These are phyloP conservation scores for Cotesia chilonis DNA, from an alignment of 1,140 invertebrate genomes.

Conservation along the genomic window DNA sequence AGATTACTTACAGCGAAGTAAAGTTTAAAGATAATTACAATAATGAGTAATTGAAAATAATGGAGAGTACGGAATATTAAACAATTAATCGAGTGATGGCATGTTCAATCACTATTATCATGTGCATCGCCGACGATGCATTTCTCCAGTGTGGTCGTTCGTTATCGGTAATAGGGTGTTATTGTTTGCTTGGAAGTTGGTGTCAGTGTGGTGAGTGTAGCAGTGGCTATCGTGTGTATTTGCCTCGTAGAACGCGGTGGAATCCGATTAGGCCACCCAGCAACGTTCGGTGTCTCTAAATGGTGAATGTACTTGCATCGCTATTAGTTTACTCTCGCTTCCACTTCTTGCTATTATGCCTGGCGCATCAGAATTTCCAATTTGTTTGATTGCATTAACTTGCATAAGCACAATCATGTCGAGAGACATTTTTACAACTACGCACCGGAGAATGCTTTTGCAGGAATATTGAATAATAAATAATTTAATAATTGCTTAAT, in stretches of 20 bases:
- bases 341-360: background rate
- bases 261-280: constrained; percentile 25
- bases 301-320: constrained; percentile 5
- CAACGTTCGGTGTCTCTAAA: constrained; percentile 3
- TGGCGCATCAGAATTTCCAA: background rate
- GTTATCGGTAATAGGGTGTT: constrained; percentile 26
- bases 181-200: constrained; percentile 16
- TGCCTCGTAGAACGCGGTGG: background rate
- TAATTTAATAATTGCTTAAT: too few relatives aligned
- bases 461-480: too few relatives aligned
- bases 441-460: too few relatives aligned
- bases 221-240: background rate
- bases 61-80: constrained; percentile 8
- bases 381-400: constrained; percentile 2
- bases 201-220: background rate
- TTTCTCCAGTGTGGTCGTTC: constrained; percentile 19
- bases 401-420: too few relatives aligned
- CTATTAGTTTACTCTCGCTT: background rate
- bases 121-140: constrained; percentile 9
- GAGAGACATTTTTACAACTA: too few relatives aligned
- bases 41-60: too few relatives aligned
- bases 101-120: constrained; percentile 16
- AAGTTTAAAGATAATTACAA: too few relatives aligned
- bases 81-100: constrained; percentile 18
- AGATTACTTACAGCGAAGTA: too few relatives aligned